A percentile compares a stretch with the other conserved stretches of the same genome.
Evolutionary conservation across 1,140 invertebrate species (phyloP).

Genomic region (Batillaria attramentaria): DNA sequence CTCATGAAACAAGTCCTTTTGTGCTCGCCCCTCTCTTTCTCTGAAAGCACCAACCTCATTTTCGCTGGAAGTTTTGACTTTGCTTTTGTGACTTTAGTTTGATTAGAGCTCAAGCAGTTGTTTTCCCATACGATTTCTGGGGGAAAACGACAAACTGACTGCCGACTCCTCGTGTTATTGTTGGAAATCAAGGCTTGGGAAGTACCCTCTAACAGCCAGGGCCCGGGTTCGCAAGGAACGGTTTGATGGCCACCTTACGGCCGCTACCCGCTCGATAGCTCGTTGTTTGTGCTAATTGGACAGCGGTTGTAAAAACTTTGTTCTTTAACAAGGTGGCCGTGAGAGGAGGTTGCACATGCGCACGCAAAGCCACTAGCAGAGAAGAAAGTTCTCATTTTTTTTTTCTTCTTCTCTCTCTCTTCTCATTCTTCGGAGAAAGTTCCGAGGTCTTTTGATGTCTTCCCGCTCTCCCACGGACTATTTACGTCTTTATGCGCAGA

Average conservation of each 20-base stretch:
- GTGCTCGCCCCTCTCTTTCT: no score
- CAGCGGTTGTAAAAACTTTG: no score
- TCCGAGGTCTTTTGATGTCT: no score
- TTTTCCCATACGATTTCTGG: neutral
- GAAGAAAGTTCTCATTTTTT: neutral
- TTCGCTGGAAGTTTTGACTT: no score
- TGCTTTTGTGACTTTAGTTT: constrained; percentile 4
- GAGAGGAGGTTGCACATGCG: constrained; percentile 17
- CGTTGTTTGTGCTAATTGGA: constrained; percentile 17
- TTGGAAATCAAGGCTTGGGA: neutral
- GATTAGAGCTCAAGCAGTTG: constrained; percentile 9
- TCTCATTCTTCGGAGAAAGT: no score
- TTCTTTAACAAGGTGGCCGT: constrained; percentile 20
- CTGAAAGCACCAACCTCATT: no score
- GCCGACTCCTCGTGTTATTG: neutral
- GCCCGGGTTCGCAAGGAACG: neutral
- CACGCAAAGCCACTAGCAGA: constrained; percentile 28
- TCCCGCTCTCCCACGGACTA: no score
- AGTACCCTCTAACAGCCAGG: neutral
- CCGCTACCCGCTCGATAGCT: neutral
- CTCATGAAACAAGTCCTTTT: no score
- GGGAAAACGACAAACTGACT: neutral
- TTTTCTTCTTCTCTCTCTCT: no score
- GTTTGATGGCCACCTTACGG: constrained; percentile 13
- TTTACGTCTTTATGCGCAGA: no score